Evolutionary conservation across 2,888 invertebrate genomes (phyloP), one percentile per base, ranked within the genome.

Genomic region (Drosophila paracracens): DNA sequence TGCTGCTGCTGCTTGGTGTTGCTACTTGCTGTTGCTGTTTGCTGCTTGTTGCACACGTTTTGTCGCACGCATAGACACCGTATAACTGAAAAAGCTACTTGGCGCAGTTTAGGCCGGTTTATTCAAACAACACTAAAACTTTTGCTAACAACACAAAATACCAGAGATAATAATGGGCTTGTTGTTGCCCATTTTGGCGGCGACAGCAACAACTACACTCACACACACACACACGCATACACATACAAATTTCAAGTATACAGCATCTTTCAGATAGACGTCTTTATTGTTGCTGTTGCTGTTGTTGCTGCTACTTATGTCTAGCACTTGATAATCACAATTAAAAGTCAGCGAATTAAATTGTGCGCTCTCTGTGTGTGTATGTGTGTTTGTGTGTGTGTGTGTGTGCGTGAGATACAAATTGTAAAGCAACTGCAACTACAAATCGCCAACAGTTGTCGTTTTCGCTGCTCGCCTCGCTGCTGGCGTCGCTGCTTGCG

Each of bases 61-160:
- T 85, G 89, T 88, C 85, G 85, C 89, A 85, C 85, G 85, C 89
- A 85, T 82, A 87, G 85, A 76, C 89, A 77, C 66, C 80, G 85
- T 63, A 80, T 80, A 85, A 89, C 85, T 85, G 81, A 79, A 85
- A 36, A 82, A 78, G 82, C 77, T 77, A 77, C 80, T 87, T 84
- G 53, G 74, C 79, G 79, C 79, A 52, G 77, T 74, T 79, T 79
- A 72, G 89, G 85, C 85, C 85, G 89, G 89, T 85, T 89, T 87
- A 84, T 79, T 83, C 52, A 54, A 82, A 85, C 85, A 89, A 83
- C 84, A 88, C 50, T 27, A 29, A 13, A 36, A 38, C 13, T 31
- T 87, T 82, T 85, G 81, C 81, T 64, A 88, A 86, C 87, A 84
- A 85, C 89, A 89, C 46, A 46, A 46, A 85, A 82, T 87, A 84